These are phyloP conservation scores for Alectoris magna DNA, from an alignment of 2,797 vertebrate species.

Conservation along the genomic window DNA sequence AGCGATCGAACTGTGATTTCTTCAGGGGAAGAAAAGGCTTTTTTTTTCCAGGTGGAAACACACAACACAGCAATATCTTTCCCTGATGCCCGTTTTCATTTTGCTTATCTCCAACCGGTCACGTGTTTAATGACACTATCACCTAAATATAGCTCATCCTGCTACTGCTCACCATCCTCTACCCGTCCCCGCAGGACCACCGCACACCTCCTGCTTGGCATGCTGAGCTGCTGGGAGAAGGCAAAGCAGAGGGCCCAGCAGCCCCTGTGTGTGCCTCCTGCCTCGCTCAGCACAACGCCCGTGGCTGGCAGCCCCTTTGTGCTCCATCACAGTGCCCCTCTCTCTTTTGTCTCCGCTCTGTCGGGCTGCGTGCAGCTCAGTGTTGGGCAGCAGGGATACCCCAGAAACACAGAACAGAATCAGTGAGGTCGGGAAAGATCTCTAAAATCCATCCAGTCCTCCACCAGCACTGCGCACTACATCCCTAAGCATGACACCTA, in stretches of 20 bases:
- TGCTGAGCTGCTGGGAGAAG: neutral
- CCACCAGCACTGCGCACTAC: too few species aligned
- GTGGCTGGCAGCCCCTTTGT: conserved; percentile 29
- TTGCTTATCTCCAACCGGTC: conserved; percentile 37
- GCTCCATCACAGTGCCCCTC: conserved; percentile 12
- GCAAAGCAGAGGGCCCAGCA: neutral
- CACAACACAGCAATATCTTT: neutral
- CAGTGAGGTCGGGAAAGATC: too few species aligned
- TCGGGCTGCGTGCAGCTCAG: neutral
- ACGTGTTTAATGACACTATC: conserved; percentile 63
- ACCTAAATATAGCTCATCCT: conserved; percentile 69
- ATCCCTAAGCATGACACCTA: too few species aligned
- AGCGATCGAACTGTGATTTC: neutral
- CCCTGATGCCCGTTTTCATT: conserved; percentile 60
- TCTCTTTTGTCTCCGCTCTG: conserved; percentile 40
- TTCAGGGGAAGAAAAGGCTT: neutral
- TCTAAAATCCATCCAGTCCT: too few species aligned
- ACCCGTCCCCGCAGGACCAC: conserved; percentile 23
- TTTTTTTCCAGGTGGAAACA: neutral
- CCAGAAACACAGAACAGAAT: neutral
- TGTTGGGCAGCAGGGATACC: neutral
- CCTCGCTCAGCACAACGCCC: conserved; percentile 9
- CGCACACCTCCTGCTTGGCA: neutral
- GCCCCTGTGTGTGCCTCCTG: neutral
- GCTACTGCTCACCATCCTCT: conserved; percentile 28